These are phyloP conservation scores for Zaprionus africanus DNA, from an alignment of 1,140 invertebrate species.

Conservation along the genomic window DNA sequence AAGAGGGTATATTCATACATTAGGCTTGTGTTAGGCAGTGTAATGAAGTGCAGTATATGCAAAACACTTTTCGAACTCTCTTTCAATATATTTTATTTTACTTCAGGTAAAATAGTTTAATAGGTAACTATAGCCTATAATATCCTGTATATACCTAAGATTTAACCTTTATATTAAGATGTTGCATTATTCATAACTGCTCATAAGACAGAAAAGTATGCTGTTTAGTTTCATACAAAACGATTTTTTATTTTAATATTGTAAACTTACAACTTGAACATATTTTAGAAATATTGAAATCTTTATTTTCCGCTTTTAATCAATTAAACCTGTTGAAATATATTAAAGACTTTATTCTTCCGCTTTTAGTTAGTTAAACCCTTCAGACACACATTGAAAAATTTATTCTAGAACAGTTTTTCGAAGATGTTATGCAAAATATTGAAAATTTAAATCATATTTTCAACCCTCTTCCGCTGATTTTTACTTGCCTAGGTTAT, in stretches of 20 bases:
- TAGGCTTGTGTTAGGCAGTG: no score
- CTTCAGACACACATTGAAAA: no score
- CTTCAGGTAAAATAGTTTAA: no score
- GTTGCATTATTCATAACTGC: background rate
- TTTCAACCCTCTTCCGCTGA: background rate
- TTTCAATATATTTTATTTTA: no score
- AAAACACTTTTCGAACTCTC: no score
- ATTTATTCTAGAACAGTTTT: background rate
- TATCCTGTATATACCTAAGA: no score
- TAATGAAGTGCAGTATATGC: no score
- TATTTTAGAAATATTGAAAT: background rate
- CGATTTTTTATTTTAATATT: background rate
- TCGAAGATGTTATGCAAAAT: background rate
- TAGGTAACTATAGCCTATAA: background rate
- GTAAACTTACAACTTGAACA: background rate
- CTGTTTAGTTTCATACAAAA: background rate
- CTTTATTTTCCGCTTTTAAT: background rate
- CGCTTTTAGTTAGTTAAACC: no score
- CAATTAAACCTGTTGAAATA: no score
- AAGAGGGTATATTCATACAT: background rate
- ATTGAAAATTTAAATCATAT: constrained; percentile 5
- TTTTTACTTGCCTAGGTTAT: background rate
- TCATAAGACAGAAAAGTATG: no score
- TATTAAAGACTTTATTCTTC: no score
- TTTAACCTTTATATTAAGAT: background rate